These are phyloP conservation scores for Apis florea DNA, from an alignment of 1,140 invertebrate genomes.

Conservation along the genomic window DNA sequence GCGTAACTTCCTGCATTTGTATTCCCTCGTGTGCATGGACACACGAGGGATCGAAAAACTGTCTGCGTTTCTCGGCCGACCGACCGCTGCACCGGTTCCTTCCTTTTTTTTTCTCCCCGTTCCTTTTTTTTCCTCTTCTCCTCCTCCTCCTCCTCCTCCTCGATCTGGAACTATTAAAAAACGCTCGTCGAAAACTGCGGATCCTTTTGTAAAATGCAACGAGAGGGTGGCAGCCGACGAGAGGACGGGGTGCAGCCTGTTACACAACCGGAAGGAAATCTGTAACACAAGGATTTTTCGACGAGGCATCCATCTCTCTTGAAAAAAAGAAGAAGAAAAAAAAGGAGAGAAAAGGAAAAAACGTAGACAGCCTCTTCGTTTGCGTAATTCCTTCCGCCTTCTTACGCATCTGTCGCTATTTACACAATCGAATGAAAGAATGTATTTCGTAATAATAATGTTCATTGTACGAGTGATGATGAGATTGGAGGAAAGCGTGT, in stretches of 20 bases:
- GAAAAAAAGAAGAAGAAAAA: background rate
- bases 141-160: slow-evolving; percentile 11
- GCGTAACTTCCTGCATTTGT: slow-evolving; percentile 65
- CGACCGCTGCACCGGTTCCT: slow-evolving; percentile 48
- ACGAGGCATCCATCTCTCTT: background rate
- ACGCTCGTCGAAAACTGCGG: slow-evolving; percentile 57
- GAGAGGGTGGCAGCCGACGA: background rate
- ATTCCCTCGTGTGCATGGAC: slow-evolving; percentile 52
- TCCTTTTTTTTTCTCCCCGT: background rate
- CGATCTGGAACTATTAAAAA: slow-evolving; percentile 57
- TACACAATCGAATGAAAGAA: background rate
- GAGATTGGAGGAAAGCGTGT: too few relatives aligned
- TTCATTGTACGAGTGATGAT: too few relatives aligned
- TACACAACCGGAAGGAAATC: slow-evolving; percentile 63
- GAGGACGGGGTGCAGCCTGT: slow-evolving; percentile 41
- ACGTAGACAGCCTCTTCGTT: background rate
- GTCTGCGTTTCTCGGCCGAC: slow-evolving; percentile 51
- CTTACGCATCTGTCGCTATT: background rate
- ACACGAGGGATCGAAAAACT: slow-evolving; percentile 51
- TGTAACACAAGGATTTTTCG: slow-evolving; percentile 31
- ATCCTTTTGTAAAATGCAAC: slow-evolving; percentile 50
- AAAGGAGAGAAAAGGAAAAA: background rate
- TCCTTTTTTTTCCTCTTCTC: background rate
- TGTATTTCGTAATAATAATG: background rate
- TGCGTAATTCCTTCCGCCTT: slow-evolving; percentile 16